A percentile compares a stretch with the other conserved stretches of the same genome.
Conservation (phyloP, 2,797 vertebrate species). For the Eurystomus glaucurus region DNA sequence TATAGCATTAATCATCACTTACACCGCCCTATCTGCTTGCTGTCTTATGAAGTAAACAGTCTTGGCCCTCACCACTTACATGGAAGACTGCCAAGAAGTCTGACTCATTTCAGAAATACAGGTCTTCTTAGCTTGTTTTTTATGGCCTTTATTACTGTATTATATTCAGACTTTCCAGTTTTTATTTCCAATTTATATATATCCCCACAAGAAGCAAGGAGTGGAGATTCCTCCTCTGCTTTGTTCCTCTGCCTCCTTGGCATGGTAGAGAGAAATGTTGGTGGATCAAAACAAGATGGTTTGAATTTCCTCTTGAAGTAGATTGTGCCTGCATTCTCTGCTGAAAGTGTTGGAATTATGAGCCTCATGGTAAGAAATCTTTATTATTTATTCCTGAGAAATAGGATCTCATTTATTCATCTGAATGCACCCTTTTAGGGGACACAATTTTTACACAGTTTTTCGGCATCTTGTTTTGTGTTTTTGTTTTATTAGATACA, state of each 20-base stretch:
- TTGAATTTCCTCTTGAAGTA: not conserved
- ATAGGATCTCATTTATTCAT: not conserved
- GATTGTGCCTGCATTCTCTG: not conserved
- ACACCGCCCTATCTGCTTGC: not conserved
- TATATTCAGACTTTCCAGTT: not conserved
- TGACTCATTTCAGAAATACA: conserved; percentile 8
- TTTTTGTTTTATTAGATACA: not conserved
- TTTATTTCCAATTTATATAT: not conserved
- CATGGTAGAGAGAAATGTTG: not conserved
- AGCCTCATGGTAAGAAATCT: not conserved
- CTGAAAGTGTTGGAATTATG: not conserved
- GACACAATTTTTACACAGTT: not conserved
- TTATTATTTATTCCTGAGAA: not conserved
- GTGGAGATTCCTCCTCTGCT: not conserved
- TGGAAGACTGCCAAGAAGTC: conserved; percentile 5
- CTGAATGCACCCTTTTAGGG: not conserved
- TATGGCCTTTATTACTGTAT: not conserved
- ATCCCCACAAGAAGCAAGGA: not conserved
- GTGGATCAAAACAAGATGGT: not conserved
- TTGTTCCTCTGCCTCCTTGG: not conserved
- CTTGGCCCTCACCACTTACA: not conserved
- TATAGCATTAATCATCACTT: not conserved
- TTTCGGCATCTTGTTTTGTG: not conserved
- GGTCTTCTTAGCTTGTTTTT: not conserved
- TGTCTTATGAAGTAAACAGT: not conserved